phyloP scores from a whole-genome alignment of 1,140 invertebrate species.

The Anastrepha obliqua region DNA sequence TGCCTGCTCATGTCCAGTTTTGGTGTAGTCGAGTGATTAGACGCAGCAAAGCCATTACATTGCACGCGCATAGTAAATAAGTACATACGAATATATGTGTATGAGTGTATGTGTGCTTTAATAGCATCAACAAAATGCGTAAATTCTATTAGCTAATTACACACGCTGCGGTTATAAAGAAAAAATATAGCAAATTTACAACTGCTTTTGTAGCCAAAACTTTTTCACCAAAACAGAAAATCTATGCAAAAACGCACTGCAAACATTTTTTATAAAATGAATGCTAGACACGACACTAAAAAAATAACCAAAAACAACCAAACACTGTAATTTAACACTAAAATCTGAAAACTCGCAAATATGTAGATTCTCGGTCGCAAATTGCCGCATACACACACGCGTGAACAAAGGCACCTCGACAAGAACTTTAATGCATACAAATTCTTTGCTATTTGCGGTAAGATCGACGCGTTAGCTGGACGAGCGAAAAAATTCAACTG shows the following conservation, averaged over 20 bases:
- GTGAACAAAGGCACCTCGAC: constrained; percentile 14
- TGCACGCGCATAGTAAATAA: constrained; percentile 16
- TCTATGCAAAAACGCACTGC: neutral
- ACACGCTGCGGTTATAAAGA: neutral
- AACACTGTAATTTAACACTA: neutral
- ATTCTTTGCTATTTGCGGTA: constrained; percentile 31
- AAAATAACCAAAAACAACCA: neutral
- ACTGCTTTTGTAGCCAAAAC: neutral
- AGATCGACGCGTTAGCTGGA: constrained; percentile 30
- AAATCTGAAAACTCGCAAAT: neutral
- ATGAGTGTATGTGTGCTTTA: neutral
- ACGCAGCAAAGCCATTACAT: constrained; percentile 16
- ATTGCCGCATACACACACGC: neutral
- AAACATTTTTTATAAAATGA: neutral
- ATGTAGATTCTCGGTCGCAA: neutral
- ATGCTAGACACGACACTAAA: neutral
- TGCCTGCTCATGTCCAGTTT: constrained; percentile 4
- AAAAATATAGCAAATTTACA: neutral
- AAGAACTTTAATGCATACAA: neutral
- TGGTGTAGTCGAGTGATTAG: constrained; percentile 20
- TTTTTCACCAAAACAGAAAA: neutral
- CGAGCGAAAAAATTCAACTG: constrained; percentile 51
- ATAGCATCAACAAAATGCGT: neutral
- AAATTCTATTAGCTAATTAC: constrained; percentile 32
- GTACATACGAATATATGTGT: neutral